A percentile compares a stretch with the other conserved stretches of the same genome.
Evolutionary conservation across 23 tunicate genomes (phyloP).

Genomic region (Halocynthia aurantium): DNA sequence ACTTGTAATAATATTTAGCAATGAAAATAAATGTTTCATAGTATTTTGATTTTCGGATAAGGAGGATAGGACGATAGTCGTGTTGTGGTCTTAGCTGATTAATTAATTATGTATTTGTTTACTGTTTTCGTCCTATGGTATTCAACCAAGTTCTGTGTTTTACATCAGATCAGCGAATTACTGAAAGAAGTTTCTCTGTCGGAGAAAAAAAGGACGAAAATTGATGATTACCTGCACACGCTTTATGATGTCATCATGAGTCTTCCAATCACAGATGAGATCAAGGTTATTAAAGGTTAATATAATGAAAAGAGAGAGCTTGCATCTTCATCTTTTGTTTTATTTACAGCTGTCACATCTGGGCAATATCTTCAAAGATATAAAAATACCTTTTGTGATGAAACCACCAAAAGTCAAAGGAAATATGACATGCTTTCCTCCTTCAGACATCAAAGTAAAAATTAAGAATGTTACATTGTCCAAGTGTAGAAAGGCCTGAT

Average conservation of each 20-base stretch:
- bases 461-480: not conserved
- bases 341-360: not conserved
- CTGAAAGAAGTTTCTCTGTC: conserved; percentile 28
- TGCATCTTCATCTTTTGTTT: not conserved
- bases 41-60: too few species aligned
- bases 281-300: not conserved
- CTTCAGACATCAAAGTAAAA: conserved; percentile 35
- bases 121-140: too few species aligned
- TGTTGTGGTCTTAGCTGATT: too few species aligned
- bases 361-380: conserved; percentile 3
- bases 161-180: conserved; percentile 20
- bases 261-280: conserved; percentile 3
- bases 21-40: too few species aligned
- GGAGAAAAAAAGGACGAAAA: conserved; percentile 9
- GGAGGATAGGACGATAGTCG: too few species aligned
- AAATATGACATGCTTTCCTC: conserved; percentile 30
- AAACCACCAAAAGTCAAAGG: conserved; percentile 49
- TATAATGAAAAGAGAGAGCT: not conserved
- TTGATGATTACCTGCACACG: conserved; percentile 27
- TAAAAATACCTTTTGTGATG: conserved; percentile 32
- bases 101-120: too few species aligned
- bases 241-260: conserved; percentile 24
- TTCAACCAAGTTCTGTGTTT: not conserved
- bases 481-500: too few species aligned
- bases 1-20: too few species aligned